phyloP scores from a whole-genome alignment of 2,113 vertebrate genomes.

The Sinocyclocheilus anshuiensis region DNA sequence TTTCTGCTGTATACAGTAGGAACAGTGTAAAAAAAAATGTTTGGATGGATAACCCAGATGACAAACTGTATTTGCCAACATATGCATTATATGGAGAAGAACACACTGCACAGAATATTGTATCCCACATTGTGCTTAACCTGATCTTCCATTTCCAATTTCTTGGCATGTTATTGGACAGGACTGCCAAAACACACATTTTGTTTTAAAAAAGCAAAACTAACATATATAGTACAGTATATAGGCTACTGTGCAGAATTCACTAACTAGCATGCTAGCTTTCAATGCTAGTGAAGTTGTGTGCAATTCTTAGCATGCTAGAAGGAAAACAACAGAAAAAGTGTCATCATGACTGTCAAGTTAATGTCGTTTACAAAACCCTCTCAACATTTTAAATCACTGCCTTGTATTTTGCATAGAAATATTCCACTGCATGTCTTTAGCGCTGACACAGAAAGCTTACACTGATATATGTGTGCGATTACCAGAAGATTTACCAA shows the following conservation, averaged over 20 bases:
- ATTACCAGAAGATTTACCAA: slow-evolving; percentile 22
- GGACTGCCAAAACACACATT: background rate
- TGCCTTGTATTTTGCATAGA: slow-evolving; percentile 49
- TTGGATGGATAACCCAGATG: background rate
- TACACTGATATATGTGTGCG: slow-evolving; percentile 30
- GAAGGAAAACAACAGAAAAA: background rate
- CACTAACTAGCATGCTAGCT: background rate
- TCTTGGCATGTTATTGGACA: background rate
- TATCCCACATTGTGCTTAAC: background rate
- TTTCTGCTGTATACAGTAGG: background rate
- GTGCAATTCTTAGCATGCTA: background rate
- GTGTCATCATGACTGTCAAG: background rate
- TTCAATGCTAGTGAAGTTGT: background rate
- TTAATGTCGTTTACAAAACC: background rate
- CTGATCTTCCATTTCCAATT: background rate
- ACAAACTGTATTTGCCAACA: background rate
- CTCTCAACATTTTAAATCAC: background rate
- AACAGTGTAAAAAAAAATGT: background rate
- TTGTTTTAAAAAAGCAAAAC: no score
- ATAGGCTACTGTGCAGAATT: background rate
- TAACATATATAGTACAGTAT: background rate
- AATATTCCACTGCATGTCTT: slow-evolving; percentile 4
- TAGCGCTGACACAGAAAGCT: slow-evolving; percentile 11
- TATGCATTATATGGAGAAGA: background rate
- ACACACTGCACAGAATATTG: background rate